Conservation (phyloP, 2,113 vertebrate species). For the Apistogramma diplotaenia region DNA sequence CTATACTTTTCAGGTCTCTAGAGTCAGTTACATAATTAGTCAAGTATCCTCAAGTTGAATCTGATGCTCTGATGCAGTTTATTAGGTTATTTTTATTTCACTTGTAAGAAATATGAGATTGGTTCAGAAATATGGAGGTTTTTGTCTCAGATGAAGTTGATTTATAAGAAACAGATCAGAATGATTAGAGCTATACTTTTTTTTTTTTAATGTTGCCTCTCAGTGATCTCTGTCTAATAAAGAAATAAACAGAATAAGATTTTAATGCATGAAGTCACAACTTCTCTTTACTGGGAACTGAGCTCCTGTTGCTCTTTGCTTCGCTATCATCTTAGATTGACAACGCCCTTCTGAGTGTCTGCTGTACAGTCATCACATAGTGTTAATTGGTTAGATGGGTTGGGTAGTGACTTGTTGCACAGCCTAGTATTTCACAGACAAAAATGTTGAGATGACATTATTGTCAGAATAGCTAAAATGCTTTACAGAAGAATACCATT, state of each 20-base stretch:
- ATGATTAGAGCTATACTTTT: not conserved
- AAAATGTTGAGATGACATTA: not conserved
- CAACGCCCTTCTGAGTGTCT: conserved; percentile 22
- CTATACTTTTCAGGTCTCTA: not conserved
- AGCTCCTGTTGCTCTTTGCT: conserved; percentile 19
- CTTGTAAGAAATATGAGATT: not conserved
- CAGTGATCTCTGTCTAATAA: not conserved
- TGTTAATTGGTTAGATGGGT: conserved; percentile 28
- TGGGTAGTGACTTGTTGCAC: conserved; percentile 35
- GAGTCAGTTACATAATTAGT: not conserved
- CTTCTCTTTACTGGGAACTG: not conserved
- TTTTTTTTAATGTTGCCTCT: not conserved
- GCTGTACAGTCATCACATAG: conserved; percentile 11
- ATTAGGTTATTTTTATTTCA: not conserved
- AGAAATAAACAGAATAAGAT: not conserved
- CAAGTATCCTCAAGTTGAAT: too few species aligned
- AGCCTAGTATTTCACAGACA: not conserved
- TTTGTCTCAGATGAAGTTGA: not conserved
- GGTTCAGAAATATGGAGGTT: not conserved
- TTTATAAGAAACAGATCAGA: not conserved
- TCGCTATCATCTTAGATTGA: not conserved
- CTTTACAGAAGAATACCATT: not conserved
- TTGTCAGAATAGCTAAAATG: not conserved
- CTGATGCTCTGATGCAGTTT: too few species aligned
- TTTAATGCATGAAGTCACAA: not conserved